Evolutionary conservation across 2,888 invertebrate species (phyloP).

Genomic region (Gymnosoma rotundatum): DNA sequence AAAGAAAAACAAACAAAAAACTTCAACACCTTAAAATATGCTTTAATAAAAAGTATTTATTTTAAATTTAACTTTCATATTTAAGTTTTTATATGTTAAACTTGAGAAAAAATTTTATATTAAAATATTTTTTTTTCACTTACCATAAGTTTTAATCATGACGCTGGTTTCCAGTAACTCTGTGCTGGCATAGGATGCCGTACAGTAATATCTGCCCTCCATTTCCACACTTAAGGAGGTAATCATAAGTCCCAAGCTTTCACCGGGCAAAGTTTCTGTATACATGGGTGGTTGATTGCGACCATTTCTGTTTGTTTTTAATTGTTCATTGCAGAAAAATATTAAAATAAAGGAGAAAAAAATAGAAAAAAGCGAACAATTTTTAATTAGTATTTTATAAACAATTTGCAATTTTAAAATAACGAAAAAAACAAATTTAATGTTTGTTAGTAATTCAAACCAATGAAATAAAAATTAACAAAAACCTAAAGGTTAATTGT

Average conservation of each 20-base stretch:
- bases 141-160: conserved; percentile 88
- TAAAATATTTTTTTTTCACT: conserved; percentile 76
- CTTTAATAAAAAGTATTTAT: conserved; percentile 8
- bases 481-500: conserved; percentile 36
- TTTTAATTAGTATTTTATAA: conserved; percentile 32
- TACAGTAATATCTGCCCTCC: conserved; percentile 91
- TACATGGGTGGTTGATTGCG: conserved; percentile 85
- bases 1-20: neutral
- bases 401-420: neutral
- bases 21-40: conserved; percentile 19
- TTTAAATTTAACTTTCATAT: conserved; percentile 18
- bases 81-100: no score
- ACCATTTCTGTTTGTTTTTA: conserved; percentile 75
- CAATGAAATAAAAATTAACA: conserved; percentile 5
- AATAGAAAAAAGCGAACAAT: conserved; percentile 5
- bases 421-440: neutral
- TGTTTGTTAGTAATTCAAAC: conserved; percentile 42
- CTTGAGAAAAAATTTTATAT: conserved; percentile 21
- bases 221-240: conserved; percentile 88
- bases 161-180: conserved; percentile 87
- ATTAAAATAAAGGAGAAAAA: conserved; percentile 15
- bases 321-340: neutral
- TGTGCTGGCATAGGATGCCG: conserved; percentile 89
- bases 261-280: conserved; percentile 86
- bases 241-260: conserved; percentile 89